Conservation (phyloP, 2,888 invertebrate species). For the Cosmopolites sordidus region DNA sequence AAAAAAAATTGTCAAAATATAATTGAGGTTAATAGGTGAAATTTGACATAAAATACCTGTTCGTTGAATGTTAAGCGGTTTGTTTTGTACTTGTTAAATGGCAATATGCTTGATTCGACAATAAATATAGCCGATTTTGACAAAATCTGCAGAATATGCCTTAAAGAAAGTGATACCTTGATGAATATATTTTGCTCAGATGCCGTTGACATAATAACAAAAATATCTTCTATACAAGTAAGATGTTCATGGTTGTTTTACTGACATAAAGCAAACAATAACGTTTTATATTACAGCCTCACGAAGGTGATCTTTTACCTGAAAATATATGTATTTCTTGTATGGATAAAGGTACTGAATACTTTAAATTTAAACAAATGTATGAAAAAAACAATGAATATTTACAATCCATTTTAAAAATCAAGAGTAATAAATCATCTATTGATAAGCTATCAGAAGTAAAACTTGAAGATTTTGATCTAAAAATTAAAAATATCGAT, state of each 20-base stretch:
- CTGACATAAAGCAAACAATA: slow-evolving; percentile 36
- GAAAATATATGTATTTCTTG: slow-evolving; percentile 36
- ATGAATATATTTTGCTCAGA: slow-evolving; percentile 20
- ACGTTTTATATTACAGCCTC: slow-evolving; percentile 35
- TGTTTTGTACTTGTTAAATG: too few species aligned
- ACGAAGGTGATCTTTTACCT: slow-evolving; percentile 36
- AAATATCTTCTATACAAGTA: slow-evolving; percentile 12
- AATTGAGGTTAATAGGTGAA: too few species aligned
- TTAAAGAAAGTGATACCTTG: slow-evolving; percentile 12
- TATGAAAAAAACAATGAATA: slow-evolving; percentile 34
- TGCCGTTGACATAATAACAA: slow-evolving; percentile 8
- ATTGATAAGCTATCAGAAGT: background rate
- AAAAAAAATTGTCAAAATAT: too few species aligned
- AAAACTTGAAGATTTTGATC: too few species aligned
- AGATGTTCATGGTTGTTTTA: background rate
- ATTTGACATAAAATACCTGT: too few species aligned
- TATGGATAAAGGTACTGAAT: slow-evolving; percentile 30
- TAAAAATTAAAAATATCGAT: too few species aligned
- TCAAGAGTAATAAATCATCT: background rate
- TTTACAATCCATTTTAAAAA: slow-evolving; percentile 7
- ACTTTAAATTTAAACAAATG: slow-evolving; percentile 33
- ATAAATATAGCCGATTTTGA: slow-evolving; percentile 4
- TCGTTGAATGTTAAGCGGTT: too few species aligned
- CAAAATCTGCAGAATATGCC: slow-evolving; percentile 20
- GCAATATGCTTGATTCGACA: too few species aligned